phyloP scores from a whole-genome alignment of 2,113 vertebrate species.

The Isichthys henryi region DNA sequence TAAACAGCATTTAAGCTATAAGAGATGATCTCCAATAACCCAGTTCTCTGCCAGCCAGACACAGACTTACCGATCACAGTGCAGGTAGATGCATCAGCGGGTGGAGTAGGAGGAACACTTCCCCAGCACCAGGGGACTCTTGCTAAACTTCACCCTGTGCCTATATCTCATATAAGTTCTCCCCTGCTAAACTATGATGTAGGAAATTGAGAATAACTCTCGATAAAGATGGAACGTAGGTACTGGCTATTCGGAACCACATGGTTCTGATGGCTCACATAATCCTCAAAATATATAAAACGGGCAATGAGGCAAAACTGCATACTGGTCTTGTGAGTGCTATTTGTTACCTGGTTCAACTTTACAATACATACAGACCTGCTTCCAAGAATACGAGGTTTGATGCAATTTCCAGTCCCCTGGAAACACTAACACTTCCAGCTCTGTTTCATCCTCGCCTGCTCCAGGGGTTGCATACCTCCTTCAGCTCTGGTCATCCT shows the following conservation, averaged over 20 bases:
- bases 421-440: not conserved
- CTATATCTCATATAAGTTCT: not conserved
- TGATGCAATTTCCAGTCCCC: not conserved
- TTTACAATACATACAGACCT: not conserved
- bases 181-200: not conserved
- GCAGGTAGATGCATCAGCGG: not conserved
- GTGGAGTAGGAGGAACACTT: not conserved
- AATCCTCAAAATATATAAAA: not conserved
- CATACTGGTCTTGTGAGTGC: not conserved
- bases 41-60: not conserved
- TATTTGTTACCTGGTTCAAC: not conserved
- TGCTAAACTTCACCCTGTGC: not conserved
- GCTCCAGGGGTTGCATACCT: too few species aligned
- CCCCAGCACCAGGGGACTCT: not conserved
- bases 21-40: not conserved
- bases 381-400: not conserved
- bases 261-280: not conserved
- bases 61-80: not conserved
- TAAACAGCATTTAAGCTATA: not conserved
- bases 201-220: not conserved
- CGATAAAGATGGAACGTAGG: not conserved
- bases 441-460: too few species aligned
- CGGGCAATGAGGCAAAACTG: not conserved
- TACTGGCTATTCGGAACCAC: not conserved
- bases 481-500: too few species aligned